Evolutionary conservation across 2,888 invertebrate species (phyloP).

Genomic region (Meganola albula): DNA sequence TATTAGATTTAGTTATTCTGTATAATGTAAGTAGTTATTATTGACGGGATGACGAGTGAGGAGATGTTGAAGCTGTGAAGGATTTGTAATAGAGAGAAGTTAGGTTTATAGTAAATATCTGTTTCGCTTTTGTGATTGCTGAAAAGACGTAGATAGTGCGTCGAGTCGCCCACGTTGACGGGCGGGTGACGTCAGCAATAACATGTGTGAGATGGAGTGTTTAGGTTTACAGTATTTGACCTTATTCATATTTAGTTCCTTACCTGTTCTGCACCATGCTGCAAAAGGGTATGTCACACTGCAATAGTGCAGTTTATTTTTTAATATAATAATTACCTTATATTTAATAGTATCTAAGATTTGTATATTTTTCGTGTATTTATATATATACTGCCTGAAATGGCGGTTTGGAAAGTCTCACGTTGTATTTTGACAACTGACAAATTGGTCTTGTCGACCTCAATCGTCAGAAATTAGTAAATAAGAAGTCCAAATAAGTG

Average conservation of each 20-base stretch:
- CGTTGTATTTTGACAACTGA: slow-evolving; percentile 12
- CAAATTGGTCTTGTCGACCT: slow-evolving; percentile 14
- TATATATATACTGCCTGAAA: slow-evolving; percentile 22
- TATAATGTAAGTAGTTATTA: slow-evolving; percentile 32
- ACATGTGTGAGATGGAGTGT: slow-evolving; percentile 12
- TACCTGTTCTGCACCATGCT: slow-evolving; percentile 18
- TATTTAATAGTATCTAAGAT: slow-evolving; percentile 36
- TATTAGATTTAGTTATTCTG: slow-evolving; percentile 35
- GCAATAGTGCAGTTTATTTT: slow-evolving; percentile 33
- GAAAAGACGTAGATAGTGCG: not conserved
- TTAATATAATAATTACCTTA: slow-evolving; percentile 27
- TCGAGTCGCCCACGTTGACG: not conserved
- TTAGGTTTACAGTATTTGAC: slow-evolving; percentile 57
- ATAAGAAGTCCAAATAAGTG: not conserved
- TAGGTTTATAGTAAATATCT: slow-evolving; percentile 14
- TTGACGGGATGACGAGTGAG: slow-evolving; percentile 30
- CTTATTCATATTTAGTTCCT: slow-evolving; percentile 55
- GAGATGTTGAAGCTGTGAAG: slow-evolving; percentile 26
- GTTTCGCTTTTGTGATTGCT: slow-evolving; percentile 12
- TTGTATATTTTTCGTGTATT: slow-evolving; percentile 34
- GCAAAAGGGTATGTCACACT: slow-evolving; percentile 23
- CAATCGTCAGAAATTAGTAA: slow-evolving; percentile 16
- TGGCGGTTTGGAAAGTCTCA: slow-evolving; percentile 18
- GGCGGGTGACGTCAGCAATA: not conserved
- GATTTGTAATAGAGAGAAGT: slow-evolving; percentile 20